Base-by-base conservation (phyloP, 2,888 invertebrate species). In the Molorchus minor region DNA sequence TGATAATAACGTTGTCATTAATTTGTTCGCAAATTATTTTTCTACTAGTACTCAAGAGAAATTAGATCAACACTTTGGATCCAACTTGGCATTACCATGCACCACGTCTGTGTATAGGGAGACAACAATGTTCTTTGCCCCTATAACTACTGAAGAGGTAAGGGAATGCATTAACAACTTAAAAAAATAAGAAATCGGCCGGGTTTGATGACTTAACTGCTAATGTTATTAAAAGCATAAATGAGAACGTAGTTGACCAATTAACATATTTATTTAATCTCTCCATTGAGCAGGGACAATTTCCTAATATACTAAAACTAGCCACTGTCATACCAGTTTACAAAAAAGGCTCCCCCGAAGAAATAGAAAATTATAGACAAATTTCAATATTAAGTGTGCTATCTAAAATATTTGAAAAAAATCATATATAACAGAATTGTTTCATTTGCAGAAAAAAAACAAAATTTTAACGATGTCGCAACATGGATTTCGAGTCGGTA, bases 341-440 rank as follows among this genome's bases (percentile, higher is more conserved):
- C 8, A 19, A 41, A 13, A 43, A 25, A 13, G 43, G 25, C 15
- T 21, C 13, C 1, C 3, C 43, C n/a, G 21, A 43, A 3, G 25
- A 43, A 21, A 41, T 41, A 19, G 41, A n/a, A 21, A 41, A 41
- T 20, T 41, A 41, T 12, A 20, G 41, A 21, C 41, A 43, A 43
- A 25, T 43, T 25, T 43, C 43, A 7, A 12, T 41, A 17, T 20
- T 41, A n/a, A 20, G 20, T 41, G 19, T 20, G 2, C 1, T 41
- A n/a, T n/a, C 43, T 1, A 43, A 43, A 25, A 21, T 43, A 15
- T 25, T 43, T 15, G 25, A n/a, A 43, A 43, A n/a, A 25, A 20
- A 20, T 41, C 12, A 5, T 20, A n/a, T 41, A 41, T 41, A 20
- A 41, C 7, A 41, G 15, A 21, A 25, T 43, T 12, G 21, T 21